Percentiles rank a stretch among this genome's conserved stretches.
phyloP scores from a whole-genome alignment of 2,797 vertebrate genomes.

The Ambastaia sidthimunki region DNA sequence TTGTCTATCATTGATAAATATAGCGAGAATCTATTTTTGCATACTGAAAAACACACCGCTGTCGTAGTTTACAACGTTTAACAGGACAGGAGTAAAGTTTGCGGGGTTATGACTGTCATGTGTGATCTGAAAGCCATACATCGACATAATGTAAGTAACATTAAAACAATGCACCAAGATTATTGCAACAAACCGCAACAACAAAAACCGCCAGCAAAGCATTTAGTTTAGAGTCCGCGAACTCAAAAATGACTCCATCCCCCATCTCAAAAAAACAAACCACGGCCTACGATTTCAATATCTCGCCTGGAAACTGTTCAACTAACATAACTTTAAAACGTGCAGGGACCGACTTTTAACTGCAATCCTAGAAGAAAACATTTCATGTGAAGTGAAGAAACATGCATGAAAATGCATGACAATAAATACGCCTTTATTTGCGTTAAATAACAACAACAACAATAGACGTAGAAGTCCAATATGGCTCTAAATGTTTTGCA shows the following conservation, averaged over 20 bases:
- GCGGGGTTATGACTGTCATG: neutral
- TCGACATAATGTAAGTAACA: neutral
- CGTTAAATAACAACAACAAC: neutral
- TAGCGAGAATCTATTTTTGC: constrained; percentile 27
- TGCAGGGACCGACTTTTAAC: neutral
- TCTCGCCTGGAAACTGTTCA: neutral
- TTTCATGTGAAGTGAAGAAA: neutral
- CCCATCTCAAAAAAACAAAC: constrained; percentile 53
- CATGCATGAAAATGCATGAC: neutral
- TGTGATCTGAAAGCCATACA: neutral
- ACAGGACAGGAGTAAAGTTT: neutral
- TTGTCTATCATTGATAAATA: neutral
- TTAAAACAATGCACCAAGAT: neutral
- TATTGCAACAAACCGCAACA: neutral
- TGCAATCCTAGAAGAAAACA: neutral
- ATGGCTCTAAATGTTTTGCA: neutral
- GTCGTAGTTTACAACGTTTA: neutral
- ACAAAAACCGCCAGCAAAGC: constrained; percentile 41
- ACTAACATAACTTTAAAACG: neutral
- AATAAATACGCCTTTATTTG: neutral
- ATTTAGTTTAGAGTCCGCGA: constrained; percentile 21
- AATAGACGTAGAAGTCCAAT: neutral
- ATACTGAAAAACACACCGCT: neutral
- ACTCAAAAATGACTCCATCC: constrained; percentile 52
- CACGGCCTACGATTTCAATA: constrained; percentile 39